Evolutionary conservation across 1,140 invertebrate species (phyloP), one percentile per base, ranked within the genome.

Genomic region (Drosophila miranda): DNA sequence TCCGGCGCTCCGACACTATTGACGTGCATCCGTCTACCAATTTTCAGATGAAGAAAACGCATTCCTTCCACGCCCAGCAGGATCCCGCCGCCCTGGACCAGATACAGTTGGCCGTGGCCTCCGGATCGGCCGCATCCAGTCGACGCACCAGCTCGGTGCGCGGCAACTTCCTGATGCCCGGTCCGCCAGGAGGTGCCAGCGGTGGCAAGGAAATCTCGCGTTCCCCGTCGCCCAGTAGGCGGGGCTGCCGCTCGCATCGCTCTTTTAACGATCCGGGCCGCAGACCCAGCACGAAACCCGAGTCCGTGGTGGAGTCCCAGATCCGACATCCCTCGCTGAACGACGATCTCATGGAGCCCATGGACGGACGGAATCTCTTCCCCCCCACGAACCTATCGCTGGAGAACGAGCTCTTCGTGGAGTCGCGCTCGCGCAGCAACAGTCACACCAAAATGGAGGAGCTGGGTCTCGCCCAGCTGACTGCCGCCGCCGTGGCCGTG

Each of bases 21-120:
- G 89, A 91, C 75, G 87, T 91, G 56, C 90, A 91, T 87, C 87
- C 89, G 73, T 78, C 84, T 88, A 86, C 89, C 77, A 89, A 77
- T 86, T 91, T 90, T 83, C 90, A 91, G 89, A 91, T 91, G 90
- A 89, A 89, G 78, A 91, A 91, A 73, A 90, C 90, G 71, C 90
- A 91, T 75, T 91, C 90, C 69, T 91, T 91, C 78, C 90, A 91
- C 75, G 89, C 82, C 28, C 89, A 90, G 69, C 89, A 90, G 78
- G 89, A 90, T 72, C 86, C 89, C 70, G 79, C 86, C 60, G 73
- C 82, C 58, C 73, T 90, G 75, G 89, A 90, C 62, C 89, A 90
- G 44, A 76, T 90, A 23, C 67, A 86, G 48, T 44, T 90, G 19
- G 79, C 86, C 23, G 79, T 77, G 1, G 77, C 75, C n/a, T 77